These are phyloP conservation scores for Burhinus bistriatus DNA, from an alignment of 2,113 vertebrate genomes.

Conservation along the genomic window DNA sequence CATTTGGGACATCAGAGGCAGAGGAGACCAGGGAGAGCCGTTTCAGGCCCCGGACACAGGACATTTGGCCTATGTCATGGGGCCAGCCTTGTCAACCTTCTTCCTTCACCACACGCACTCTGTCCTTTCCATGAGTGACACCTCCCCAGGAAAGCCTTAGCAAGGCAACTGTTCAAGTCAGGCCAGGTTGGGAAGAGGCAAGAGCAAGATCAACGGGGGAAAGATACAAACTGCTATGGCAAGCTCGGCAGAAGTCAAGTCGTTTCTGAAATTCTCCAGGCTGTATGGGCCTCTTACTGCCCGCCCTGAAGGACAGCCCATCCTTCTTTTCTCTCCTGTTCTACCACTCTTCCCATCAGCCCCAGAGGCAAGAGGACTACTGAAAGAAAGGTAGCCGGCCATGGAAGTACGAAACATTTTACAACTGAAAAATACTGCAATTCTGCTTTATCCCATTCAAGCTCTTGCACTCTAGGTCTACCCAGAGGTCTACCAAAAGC, in stretches of 20 bases:
- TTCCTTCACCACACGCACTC: not conserved
- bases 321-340: not conserved
- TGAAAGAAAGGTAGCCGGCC: not conserved
- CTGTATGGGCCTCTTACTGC: not conserved
- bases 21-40: not conserved
- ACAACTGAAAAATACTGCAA: not conserved
- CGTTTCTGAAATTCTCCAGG: not conserved
- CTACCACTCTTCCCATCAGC: not conserved
- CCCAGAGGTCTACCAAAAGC: not conserved
- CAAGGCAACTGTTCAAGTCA: not conserved
- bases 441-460: not conserved
- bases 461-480: not conserved
- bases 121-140: not conserved
- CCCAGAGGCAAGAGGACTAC: not conserved
- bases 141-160: not conserved
- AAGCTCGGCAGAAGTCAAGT: not conserved
- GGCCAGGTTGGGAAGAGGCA: not conserved
- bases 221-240: not conserved
- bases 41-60: not conserved
- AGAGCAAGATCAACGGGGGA: not conserved
- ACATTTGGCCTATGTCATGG: not conserved
- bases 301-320: not conserved
- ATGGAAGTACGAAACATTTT: not conserved
- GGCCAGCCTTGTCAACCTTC: not conserved
- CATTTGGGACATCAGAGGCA: not conserved